Base-by-base conservation (phyloP, 2,797 vertebrate genomes). In the Xerus rutilus region DNA sequence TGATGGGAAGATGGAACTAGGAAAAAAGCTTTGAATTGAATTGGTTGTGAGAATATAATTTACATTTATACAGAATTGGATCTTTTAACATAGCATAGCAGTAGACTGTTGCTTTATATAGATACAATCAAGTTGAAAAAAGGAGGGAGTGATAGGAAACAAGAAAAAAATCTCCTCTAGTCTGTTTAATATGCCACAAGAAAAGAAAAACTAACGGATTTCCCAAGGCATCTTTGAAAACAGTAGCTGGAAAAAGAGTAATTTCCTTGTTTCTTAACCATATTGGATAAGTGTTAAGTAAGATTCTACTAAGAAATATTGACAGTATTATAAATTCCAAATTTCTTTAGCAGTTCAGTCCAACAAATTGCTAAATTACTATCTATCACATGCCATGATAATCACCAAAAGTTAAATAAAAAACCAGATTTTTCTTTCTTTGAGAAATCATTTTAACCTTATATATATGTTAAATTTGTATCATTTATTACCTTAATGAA, bases 261-360 rank as follows among this genome's bases (percentile, higher is more conserved):
- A 86, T 86, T 89, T 86, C 13, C 30, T 91, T 89, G 11, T 82
- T 86, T 86, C 21, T 69, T 69, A 72, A 43, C 7, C 20, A 28
- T 23, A 47, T 23, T 86, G 89, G 18, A 88, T 86, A 94, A 78
- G 13, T 82, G 39, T 94, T 86, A 89, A 67, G 21, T 92, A 90
- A 64, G 64, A 74, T 14, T 89, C 32, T 57, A 59, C 52, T 86
- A 73, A 91, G 57, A 93, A 92, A 78, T 17, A 79, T 35, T 73
- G 67, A 49, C 9, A 49, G 0, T 43, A 84, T 86, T 93, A 89
- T 84, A 65, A 81, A 92, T 88, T 83, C 17, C 54, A 76, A 69
- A 67, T 81, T 72, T 93, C 43, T 70, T 4, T 74, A 64, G 21
- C 47, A 78, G 21, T 95, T 85, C 64, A 72, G 72, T 83, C 67